phyloP scores from a whole-genome alignment of 1,140 invertebrate species.

The Coboldia fuscipes region DNA sequence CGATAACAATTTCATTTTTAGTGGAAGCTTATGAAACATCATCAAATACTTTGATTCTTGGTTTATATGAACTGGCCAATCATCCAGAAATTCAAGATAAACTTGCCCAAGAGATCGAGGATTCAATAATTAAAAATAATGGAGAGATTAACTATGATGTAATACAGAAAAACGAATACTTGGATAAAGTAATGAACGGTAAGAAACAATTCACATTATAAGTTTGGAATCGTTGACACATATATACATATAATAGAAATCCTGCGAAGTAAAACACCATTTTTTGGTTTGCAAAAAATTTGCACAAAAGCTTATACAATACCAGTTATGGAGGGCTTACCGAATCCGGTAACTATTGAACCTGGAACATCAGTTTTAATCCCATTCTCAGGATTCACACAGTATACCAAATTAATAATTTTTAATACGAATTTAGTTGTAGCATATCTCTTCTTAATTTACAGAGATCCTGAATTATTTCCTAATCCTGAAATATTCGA shows the following conservation, averaged over 20 bases:
- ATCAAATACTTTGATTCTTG: constrained; percentile 23
- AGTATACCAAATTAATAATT: constrained; percentile 20
- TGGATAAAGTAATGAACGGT: not conserved
- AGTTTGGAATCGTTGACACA: too few relatives aligned
- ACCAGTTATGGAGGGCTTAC: constrained; percentile 8
- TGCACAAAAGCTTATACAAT: constrained; percentile 27
- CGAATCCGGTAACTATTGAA: not conserved
- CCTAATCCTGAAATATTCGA: constrained; percentile 30
- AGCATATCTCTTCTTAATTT: constrained; percentile 22
- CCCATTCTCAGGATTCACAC: constrained; percentile 11
- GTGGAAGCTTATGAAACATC: constrained; percentile 36
- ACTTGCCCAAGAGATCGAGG: not conserved
- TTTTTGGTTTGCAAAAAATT: constrained; percentile 11
- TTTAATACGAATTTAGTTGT: constrained; percentile 22
- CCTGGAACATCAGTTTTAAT: not conserved
- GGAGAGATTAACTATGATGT: not conserved
- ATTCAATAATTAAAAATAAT: not conserved
- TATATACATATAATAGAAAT: constrained; percentile 1
- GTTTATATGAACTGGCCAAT: constrained; percentile 26
- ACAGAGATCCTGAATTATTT: constrained; percentile 32
- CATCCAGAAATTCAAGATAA: constrained; percentile 31
- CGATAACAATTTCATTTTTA: too few relatives aligned
- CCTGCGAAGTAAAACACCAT: not conserved
- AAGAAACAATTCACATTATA: not conserved
- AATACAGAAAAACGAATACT: not conserved